A percentile compares a stretch with the other conserved stretches of the same genome.
phyloP scores from a whole-genome alignment of 2,113 vertebrate species.

The Scortum barcoo region DNA sequence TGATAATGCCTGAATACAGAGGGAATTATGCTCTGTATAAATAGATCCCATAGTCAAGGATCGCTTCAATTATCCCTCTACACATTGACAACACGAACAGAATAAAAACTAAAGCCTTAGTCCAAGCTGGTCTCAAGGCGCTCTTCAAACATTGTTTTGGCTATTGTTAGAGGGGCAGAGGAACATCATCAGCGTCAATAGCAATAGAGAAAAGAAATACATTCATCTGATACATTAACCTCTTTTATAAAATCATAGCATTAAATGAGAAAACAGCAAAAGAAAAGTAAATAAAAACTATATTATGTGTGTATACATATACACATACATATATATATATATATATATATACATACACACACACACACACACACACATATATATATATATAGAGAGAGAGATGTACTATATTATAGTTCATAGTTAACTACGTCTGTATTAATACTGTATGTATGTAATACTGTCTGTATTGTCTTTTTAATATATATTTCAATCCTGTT shows the following conservation, averaged over 20 bases:
- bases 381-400: too few species aligned
- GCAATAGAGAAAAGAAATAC: constrained; percentile 68
- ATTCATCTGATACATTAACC: constrained; percentile 71
- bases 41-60: constrained; percentile 83
- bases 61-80: constrained; percentile 83
- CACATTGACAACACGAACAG: constrained; percentile 81
- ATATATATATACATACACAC: too few species aligned
- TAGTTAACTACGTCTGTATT: too few species aligned
- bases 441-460: too few species aligned
- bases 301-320: too few species aligned
- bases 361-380: too few species aligned
- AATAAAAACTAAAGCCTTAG: constrained; percentile 81
- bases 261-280: neutral
- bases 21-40: constrained; percentile 85
- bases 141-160: constrained; percentile 81
- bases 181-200: constrained; percentile 79
- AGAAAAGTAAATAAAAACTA: constrained; percentile 18
- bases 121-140: constrained; percentile 82
- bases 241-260: constrained; percentile 52
- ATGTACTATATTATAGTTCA: too few species aligned
- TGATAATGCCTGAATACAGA: constrained; percentile 84
- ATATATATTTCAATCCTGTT: neutral
- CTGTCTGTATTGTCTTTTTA: constrained; percentile 7
- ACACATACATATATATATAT: too few species aligned
- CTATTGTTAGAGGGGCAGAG: constrained; percentile 75